Evolutionary conservation across 2,113 vertebrate species (phyloP).

Genomic region (Tachysurus fulvidraco): DNA sequence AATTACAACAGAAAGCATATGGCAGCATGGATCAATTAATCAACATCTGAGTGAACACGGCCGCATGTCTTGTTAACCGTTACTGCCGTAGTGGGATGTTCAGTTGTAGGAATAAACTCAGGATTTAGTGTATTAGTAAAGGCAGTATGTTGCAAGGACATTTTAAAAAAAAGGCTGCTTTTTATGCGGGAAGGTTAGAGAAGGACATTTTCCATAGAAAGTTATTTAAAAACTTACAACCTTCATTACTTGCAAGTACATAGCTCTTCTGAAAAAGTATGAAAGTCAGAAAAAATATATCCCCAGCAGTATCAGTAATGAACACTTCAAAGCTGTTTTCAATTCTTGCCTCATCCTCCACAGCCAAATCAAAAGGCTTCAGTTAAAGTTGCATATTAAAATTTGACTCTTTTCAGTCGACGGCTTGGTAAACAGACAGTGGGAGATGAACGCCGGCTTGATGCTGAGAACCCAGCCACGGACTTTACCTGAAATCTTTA

Average conservation of each 20-base stretch:
- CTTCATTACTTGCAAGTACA: neutral
- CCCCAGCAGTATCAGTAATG: neutral
- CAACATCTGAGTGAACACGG: conserved; percentile 20
- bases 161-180: neutral
- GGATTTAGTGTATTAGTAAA: neutral
- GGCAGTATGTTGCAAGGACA: neutral
- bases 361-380: neutral
- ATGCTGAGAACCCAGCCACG: conserved; percentile 57
- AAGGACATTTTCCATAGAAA: neutral
- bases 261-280: neutral
- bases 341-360: conserved; percentile 8
- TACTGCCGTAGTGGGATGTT: conserved; percentile 5
- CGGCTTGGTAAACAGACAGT: conserved; percentile 62
- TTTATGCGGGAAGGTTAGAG: neutral
- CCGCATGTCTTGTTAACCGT: conserved; percentile 23
- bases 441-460: conserved; percentile 54
- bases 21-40: conserved; percentile 48
- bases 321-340: conserved; percentile 29
- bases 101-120: neutral
- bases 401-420: conserved; percentile 61
- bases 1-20: conserved; percentile 46
- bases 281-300: neutral
- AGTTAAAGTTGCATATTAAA: conserved; percentile 21
- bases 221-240: neutral
- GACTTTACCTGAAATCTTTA: conserved; percentile 51